Percentiles rank a stretch among this genome's conserved stretches.
Conservation (phyloP, 2,113 vertebrate genomes). For the Empidonax alnorum region DNA sequence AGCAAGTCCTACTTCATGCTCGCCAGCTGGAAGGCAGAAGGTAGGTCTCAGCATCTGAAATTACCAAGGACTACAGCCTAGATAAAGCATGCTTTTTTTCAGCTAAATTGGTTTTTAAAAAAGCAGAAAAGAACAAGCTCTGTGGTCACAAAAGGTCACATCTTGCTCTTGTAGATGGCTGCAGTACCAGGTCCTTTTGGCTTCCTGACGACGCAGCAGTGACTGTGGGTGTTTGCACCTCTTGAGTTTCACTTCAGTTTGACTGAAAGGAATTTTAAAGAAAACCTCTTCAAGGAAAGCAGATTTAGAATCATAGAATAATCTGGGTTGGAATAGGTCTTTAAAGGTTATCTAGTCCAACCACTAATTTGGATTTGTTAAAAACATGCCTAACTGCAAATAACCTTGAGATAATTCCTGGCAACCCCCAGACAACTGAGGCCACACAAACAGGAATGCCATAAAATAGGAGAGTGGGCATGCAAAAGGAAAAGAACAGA, state of each 20-base stretch:
- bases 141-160: neutral
- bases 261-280: neutral
- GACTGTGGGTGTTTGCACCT: neutral
- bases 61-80: fast-evolving
- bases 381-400: neutral
- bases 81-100: neutral
- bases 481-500: neutral
- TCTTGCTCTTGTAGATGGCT: neutral
- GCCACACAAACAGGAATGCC: neutral
- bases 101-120: neutral
- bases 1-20: neutral
- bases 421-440: neutral
- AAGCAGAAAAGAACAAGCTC: neutral
- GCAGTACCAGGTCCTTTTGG: neutral
- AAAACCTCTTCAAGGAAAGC: neutral
- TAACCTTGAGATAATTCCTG: neutral
- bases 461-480: neutral
- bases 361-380: neutral
- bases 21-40: neutral
- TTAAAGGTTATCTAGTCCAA: neutral
- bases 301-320: neutral
- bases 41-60: neutral
- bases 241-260: neutral
- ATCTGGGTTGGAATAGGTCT: neutral
- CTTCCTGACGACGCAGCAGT: neutral